Conservation (phyloP, 2,888 invertebrate genomes). For the Yponomeuta malinellus region DNA sequence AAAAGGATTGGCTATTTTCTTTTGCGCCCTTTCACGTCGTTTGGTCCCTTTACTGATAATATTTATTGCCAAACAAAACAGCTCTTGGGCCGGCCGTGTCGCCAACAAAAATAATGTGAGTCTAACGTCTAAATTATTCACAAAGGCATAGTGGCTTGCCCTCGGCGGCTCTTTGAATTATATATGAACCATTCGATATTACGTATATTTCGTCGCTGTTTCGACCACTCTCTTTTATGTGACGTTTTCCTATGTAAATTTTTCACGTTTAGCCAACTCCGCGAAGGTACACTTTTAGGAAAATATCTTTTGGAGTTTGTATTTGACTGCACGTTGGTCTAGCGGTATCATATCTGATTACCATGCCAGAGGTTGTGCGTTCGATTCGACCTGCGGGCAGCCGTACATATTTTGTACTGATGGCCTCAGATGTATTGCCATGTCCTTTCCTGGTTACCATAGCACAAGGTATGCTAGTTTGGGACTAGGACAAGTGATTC, state of each 20-base stretch:
- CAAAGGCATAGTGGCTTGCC: slow-evolving; percentile 58
- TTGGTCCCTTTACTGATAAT: slow-evolving; percentile 9
- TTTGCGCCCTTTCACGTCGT: slow-evolving; percentile 7
- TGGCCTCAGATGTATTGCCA: too few species aligned
- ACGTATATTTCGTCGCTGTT: slow-evolving; percentile 38
- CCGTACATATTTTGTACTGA: too few species aligned
- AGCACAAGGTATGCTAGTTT: too few species aligned
- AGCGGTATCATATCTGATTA: too few species aligned
- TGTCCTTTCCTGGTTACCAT: too few species aligned
- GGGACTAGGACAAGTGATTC: too few species aligned
- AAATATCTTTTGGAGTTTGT: not conserved
- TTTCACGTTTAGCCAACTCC: slow-evolving; percentile 12
- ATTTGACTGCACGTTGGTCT: not conserved
- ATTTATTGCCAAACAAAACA: slow-evolving; percentile 16
- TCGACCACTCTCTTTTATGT: slow-evolving; percentile 35
- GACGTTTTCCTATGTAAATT: slow-evolving; percentile 30
- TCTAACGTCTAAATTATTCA: slow-evolving; percentile 66
- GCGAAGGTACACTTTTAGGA: not conserved
- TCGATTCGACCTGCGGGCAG: too few species aligned
- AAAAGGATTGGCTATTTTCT: slow-evolving; percentile 3
- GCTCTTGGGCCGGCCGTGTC: slow-evolving; percentile 35
- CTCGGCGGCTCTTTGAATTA: slow-evolving; percentile 59
- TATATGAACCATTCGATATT: slow-evolving; percentile 65
- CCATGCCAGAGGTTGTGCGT: too few species aligned
- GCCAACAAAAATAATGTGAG: slow-evolving; percentile 67